These are phyloP conservation scores for Prionchulus punctatus DNA, from an alignment of 2,888 invertebrate genomes.

Conservation along the genomic window DNA sequence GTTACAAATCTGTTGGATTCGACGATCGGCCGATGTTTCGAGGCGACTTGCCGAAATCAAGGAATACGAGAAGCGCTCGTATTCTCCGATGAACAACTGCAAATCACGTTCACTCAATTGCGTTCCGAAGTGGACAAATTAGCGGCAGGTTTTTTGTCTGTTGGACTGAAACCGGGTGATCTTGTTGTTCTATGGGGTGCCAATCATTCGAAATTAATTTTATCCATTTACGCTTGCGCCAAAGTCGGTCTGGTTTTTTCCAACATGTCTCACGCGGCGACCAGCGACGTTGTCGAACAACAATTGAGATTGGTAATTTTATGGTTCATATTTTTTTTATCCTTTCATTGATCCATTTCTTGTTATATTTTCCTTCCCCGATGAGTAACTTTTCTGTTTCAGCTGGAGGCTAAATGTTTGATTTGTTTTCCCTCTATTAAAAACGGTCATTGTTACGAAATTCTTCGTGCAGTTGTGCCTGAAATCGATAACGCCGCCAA, in stretches of 20 bases:
- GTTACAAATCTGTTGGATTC: conserved; percentile 20
- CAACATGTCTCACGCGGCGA: conserved; percentile 33
- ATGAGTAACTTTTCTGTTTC: conserved; percentile 10
- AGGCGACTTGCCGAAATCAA: not conserved
- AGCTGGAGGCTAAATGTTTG: conserved; percentile 35
- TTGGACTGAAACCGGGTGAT: conserved; percentile 35
- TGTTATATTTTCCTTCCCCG: too few species aligned
- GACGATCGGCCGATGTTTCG: not conserved
- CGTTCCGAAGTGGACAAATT: conserved; percentile 21
- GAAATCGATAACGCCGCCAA: conserved; percentile 23
- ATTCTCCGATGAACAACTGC: conserved; percentile 6
- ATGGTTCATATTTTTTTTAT: not conserved
- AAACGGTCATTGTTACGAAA: conserved; percentile 29
- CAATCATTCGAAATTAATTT: conserved; percentile 33
- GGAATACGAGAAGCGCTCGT: conserved; percentile 6
- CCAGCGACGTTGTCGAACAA: conserved; percentile 28
- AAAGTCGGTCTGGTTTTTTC: conserved; percentile 37
- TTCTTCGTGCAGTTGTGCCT: conserved; percentile 28
- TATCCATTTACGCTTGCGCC: conserved; percentile 33
- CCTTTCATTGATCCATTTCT: conserved; percentile 13
- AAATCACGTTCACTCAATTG: not conserved
- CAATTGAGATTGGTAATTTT: conserved; percentile 12
- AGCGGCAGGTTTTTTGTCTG: conserved; percentile 33
- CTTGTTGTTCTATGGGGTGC: conserved; percentile 38
- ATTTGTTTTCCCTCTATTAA: conserved; percentile 32